These are phyloP conservation scores for Ciconia stormi DNA, from an alignment of 2,113 vertebrate species.

Conservation along the genomic window DNA sequence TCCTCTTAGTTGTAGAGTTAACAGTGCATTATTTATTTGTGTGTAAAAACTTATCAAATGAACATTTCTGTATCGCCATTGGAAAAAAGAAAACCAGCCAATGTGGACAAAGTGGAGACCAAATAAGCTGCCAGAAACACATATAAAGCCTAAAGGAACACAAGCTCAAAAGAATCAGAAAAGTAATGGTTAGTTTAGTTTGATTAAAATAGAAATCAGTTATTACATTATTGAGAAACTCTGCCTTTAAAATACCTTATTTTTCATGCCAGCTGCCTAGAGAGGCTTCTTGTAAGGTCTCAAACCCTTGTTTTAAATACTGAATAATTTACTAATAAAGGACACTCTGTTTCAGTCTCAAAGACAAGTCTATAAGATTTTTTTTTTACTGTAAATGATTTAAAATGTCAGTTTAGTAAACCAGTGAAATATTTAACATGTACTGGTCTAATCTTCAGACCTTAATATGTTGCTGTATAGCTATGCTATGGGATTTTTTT, in stretches of 20 bases:
- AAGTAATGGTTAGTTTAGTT: constrained; percentile 57
- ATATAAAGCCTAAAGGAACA: constrained; percentile 69
- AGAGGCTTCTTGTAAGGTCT: constrained; percentile 68
- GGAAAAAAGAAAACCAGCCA: constrained; percentile 60
- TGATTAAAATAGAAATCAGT: constrained; percentile 46
- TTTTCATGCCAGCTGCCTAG: constrained; percentile 52
- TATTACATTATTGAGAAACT: constrained; percentile 52
- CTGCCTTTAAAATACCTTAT: constrained; percentile 52
- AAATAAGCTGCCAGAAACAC: constrained; percentile 74
- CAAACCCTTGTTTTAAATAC: constrained; percentile 65
- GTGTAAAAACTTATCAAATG: constrained; percentile 74
- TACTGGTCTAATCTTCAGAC: constrained; percentile 74
- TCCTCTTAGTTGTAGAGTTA: constrained; percentile 74
- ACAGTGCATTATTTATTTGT: constrained; percentile 84
- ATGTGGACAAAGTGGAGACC: constrained; percentile 76
- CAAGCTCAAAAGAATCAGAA: constrained; percentile 67
- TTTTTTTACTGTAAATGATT: constrained; percentile 74
- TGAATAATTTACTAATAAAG: constrained; percentile 75
- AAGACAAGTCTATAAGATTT: constrained; percentile 76
- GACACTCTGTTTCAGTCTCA: constrained; percentile 74
- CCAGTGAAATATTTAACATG: constrained; percentile 74
- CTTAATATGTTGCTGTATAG: constrained; percentile 75
- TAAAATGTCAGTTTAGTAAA: constrained; percentile 75
- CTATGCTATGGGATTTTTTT: constrained; percentile 70
- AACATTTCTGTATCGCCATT: constrained; percentile 69